Conservation (phyloP, 2,797 vertebrate species). For the Sphenopsis melanotis region DNA sequence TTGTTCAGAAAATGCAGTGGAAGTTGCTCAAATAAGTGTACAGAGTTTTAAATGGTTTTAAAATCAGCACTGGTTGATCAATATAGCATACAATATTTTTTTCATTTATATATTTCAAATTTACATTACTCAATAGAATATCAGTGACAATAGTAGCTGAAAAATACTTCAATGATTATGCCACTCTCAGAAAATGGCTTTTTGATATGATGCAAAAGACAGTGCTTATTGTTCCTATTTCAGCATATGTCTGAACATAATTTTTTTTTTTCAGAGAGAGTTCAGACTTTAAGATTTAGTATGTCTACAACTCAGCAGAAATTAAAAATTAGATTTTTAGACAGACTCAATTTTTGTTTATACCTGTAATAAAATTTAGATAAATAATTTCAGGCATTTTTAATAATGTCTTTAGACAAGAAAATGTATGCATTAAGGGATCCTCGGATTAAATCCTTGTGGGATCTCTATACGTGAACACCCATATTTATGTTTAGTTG, state of each 20-base stretch:
- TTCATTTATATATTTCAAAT: neutral
- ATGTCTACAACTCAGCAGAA: neutral
- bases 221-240: neutral
- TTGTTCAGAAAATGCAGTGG: neutral
- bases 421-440: neutral
- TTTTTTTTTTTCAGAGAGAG: neutral
- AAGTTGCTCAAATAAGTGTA: neutral
- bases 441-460: neutral
- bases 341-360: neutral
- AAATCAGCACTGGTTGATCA: neutral
- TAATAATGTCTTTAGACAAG: neutral
- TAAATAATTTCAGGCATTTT: neutral
- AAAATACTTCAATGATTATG: neutral
- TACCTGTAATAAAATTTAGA: neutral
- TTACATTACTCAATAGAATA: neutral
- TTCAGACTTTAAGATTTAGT: conserved; percentile 14
- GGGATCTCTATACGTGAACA: neutral
- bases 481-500: neutral
- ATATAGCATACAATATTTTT: neutral
- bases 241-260: neutral
- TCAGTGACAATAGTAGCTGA: neutral
- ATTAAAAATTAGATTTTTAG: neutral
- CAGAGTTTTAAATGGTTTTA: neutral
- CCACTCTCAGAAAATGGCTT: neutral
- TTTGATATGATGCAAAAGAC: neutral